These are phyloP conservation scores for Rhinoderma darwinii DNA, from an alignment of 2,113 vertebrate species.

Conservation along the genomic window DNA sequence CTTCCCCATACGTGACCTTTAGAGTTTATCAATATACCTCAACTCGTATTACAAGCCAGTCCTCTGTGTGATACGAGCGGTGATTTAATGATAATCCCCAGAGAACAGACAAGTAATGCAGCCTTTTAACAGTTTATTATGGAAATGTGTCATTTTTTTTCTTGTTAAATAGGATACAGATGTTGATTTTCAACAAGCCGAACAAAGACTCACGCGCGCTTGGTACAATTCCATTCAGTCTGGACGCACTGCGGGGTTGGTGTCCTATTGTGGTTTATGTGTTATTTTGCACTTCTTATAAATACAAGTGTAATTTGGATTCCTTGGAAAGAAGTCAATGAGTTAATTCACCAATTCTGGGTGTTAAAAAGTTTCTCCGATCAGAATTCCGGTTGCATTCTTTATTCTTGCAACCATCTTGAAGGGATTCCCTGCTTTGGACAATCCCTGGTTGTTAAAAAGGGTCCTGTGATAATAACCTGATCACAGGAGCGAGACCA, in stretches of 20 bases:
- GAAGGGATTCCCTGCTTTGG: not conserved
- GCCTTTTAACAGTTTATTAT: conserved; percentile 53
- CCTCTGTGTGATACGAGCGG: conserved; percentile 21
- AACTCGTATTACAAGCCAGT: conserved; percentile 32
- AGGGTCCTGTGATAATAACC: no score
- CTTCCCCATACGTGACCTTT: conserved; percentile 3
- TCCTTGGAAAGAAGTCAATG: not conserved
- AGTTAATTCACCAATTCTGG: not conserved
- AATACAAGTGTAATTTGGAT: not conserved
- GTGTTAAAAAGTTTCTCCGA: not conserved
- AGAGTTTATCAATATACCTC: conserved; percentile 44
- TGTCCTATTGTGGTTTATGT: not conserved
- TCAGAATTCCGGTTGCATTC: not conserved
- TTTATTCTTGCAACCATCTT: not conserved
- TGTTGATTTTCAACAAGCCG: conserved; percentile 13
- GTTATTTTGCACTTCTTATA: not conserved
- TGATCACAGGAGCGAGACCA: no score
- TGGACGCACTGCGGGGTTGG: not conserved
- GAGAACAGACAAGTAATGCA: conserved; percentile 20
- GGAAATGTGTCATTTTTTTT: conserved; percentile 2
- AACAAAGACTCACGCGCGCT: conserved; percentile 16
- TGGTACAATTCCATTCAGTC: conserved; percentile 1
- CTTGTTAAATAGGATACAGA: conserved; percentile 34
- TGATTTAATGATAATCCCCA: conserved; percentile 39
- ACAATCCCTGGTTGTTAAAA: not conserved